A percentile compares a stretch with the other conserved stretches of the same genome.
Conservation (phyloP, 2,888 invertebrate genomes). For the Agonopterix alstromeriana region DNA sequence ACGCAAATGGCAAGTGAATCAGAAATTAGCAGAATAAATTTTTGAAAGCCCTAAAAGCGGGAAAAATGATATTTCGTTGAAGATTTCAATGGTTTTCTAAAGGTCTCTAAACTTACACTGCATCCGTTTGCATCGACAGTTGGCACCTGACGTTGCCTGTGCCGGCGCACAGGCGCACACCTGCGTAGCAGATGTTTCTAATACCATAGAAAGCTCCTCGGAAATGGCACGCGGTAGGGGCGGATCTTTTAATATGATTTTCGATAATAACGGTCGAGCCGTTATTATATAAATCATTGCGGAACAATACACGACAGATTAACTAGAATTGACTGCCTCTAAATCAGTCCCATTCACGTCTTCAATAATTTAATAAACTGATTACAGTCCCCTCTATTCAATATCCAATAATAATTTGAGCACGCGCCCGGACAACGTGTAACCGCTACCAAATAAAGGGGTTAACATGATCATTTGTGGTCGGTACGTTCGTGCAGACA, state of each 20-base stretch:
- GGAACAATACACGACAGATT: constrained; percentile 3
- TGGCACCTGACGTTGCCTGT: constrained; percentile 26
- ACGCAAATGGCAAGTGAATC: neutral
- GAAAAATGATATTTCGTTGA: neutral
- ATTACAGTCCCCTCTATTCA: constrained; percentile 12
- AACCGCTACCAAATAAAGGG: neutral
- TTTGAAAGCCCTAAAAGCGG: neutral
- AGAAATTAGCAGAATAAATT: neutral
- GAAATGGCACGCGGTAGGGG: constrained; percentile 6
- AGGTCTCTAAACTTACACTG: neutral
- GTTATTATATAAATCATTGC: constrained; percentile 4
- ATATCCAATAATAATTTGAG: constrained; percentile 11
- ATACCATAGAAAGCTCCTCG: constrained; percentile 14
- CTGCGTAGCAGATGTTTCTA: constrained; percentile 60
- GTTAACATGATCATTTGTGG: neutral
- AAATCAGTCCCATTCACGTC: constrained; percentile 10
- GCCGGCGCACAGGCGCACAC: constrained; percentile 25
- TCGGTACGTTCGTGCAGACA: neutral
- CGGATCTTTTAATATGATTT: neutral
- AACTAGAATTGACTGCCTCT: constrained; percentile 6
- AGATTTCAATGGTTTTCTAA: too few species aligned
- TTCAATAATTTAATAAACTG: constrained; percentile 18
- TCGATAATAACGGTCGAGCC: neutral
- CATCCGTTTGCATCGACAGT: neutral
- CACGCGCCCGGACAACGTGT: constrained; percentile 17